Percentiles rank a stretch among this genome's conserved stretches.
Conservation (phyloP, 2,888 invertebrate species). For the Microctonus aethiopoides region DNA sequence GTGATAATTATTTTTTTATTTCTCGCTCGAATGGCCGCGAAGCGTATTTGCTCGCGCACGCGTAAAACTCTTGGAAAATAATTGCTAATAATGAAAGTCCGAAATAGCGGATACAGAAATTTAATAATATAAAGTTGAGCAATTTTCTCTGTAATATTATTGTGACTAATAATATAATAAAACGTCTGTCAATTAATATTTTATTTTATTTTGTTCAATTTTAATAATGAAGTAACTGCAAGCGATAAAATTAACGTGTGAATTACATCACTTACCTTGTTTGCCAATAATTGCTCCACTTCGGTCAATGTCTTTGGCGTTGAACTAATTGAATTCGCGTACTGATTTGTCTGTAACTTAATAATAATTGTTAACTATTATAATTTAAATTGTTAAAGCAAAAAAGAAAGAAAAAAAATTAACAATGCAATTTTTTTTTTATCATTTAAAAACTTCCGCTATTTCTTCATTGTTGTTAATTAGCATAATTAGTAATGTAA, state of each 20-base stretch:
- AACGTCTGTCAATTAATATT: slow-evolving; percentile 6
- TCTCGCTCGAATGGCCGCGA: slow-evolving; percentile 26
- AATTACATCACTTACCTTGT: slow-evolving; percentile 53
- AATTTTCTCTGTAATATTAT: slow-evolving; percentile 13
- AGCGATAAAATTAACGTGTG: slow-evolving; percentile 13
- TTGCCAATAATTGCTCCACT: slow-evolving; percentile 60
- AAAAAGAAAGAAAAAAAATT: slow-evolving; percentile 8
- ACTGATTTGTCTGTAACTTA: slow-evolving; percentile 54
- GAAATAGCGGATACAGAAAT: slow-evolving; percentile 24
- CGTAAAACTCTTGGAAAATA: slow-evolving; percentile 33
- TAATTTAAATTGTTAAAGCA: background rate
- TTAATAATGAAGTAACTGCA: slow-evolving; percentile 18
- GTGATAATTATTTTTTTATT: slow-evolving; percentile 28
- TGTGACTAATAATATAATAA: background rate
- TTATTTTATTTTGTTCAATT: background rate
- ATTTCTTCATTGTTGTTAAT: no score
- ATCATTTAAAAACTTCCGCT: no score
- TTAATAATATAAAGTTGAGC: slow-evolving; percentile 16
- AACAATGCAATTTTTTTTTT: no score
- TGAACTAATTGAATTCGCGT: slow-evolving; percentile 33
- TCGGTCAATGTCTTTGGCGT: slow-evolving; percentile 61
- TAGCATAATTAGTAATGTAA: no score
- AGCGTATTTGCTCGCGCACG: background rate
- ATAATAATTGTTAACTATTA: slow-evolving; percentile 26
- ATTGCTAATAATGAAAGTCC: slow-evolving; percentile 34